Percentiles rank a stretch among this genome's conserved stretches.
Evolutionary conservation across 2,888 invertebrate genomes (phyloP).

Genomic region (Mesorhabditis belari): DNA sequence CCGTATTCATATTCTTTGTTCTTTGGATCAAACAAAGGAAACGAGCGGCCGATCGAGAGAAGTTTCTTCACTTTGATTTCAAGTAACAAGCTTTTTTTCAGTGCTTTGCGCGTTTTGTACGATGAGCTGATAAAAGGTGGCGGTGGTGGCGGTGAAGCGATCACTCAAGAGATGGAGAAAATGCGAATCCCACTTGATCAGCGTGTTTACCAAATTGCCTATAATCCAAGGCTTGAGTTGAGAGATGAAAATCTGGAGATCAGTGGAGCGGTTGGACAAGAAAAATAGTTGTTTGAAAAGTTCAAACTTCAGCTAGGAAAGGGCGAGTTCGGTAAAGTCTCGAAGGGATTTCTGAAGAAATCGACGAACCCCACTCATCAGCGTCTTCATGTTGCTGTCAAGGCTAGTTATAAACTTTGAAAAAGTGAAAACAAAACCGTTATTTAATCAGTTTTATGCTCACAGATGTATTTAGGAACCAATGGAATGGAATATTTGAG

Average conservation of each 20-base stretch:
- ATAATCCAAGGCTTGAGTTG: constrained; percentile 16
- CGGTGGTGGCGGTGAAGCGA: too few species aligned
- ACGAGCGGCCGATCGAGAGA: constrained; percentile 4
- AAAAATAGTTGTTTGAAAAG: background rate
- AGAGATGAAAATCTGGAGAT: constrained; percentile 9
- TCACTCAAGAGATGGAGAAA: constrained; percentile 1
- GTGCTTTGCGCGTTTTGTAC: constrained; percentile 18
- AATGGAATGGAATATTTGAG: constrained; percentile 95
- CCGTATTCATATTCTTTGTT: background rate
- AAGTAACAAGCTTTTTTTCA: constrained; percentile 4
- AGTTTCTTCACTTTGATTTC: background rate
- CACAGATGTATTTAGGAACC: constrained; percentile 90
- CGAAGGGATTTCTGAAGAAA: constrained; percentile 17
- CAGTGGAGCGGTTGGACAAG: constrained; percentile 4
- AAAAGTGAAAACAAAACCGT: background rate
- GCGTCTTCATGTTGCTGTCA: constrained; percentile 25
- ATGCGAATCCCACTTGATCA: constrained; percentile 20
- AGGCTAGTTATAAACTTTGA: too few species aligned
- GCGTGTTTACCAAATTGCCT: constrained; percentile 15
- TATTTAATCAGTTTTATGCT: constrained; percentile 66
- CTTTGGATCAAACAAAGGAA: background rate
- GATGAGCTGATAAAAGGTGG: constrained; percentile 15
- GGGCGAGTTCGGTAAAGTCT: constrained; percentile 28
- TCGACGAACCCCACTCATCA: constrained; percentile 10
- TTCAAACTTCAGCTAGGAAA: constrained; percentile 17